phyloP scores from a whole-genome alignment of 2,888 invertebrate genomes.

The Flexamia atlantica region DNA sequence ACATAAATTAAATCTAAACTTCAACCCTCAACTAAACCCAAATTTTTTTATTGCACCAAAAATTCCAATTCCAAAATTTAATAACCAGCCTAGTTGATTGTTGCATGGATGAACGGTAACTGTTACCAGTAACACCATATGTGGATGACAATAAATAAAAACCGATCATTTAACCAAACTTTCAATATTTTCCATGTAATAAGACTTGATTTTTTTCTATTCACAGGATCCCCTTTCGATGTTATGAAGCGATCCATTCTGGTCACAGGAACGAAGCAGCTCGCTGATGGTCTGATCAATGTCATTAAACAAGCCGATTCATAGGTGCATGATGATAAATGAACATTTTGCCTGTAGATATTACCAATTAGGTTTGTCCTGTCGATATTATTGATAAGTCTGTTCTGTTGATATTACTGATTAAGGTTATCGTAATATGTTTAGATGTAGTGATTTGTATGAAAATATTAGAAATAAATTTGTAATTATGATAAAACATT shows the following conservation, averaged over 20 bases:
- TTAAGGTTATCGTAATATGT: not conserved
- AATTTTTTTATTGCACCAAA: too few relatives aligned
- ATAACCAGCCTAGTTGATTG: too few relatives aligned
- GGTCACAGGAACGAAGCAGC: conserved; percentile 85
- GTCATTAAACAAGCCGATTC: conserved; percentile 62
- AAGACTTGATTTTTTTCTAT: not conserved
- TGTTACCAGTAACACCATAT: too few relatives aligned
- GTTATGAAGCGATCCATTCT: conserved; percentile 89
- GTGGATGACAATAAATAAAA: too few relatives aligned
- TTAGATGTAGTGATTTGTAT: not conserved
- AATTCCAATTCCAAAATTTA: too few relatives aligned
- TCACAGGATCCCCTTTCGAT: conserved; percentile 78
- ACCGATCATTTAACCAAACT: too few relatives aligned
- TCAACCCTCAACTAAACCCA: too few relatives aligned
- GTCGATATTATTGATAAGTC: conserved; percentile 22
- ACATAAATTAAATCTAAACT: too few relatives aligned
- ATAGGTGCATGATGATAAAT: not conserved
- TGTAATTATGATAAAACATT: too few relatives aligned
- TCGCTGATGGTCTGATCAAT: conserved; percentile 83
- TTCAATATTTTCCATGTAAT: too few relatives aligned
- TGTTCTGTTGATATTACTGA: conserved; percentile 1
- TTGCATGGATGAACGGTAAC: too few relatives aligned
- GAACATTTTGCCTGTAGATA: conserved; percentile 13
- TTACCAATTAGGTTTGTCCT: not conserved
- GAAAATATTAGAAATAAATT: too few relatives aligned